Base-by-base conservation (phyloP, 2,888 invertebrate species). In the Polymixis flavicincta region DNA sequence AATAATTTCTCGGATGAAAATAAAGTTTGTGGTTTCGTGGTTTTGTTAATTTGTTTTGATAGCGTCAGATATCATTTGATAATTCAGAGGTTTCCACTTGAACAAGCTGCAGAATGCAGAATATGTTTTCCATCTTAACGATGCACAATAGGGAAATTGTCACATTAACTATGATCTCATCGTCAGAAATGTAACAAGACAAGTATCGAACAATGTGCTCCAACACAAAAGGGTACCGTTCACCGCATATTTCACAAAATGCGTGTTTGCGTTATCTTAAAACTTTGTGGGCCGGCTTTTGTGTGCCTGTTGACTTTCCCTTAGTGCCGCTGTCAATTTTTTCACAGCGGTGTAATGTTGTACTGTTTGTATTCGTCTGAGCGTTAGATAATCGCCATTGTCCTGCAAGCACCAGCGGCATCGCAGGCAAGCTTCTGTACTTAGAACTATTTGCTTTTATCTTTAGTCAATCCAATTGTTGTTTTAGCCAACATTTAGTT, bases 281-380 rank as follows among this genome's bases (percentile, higher is more conserved):
- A 88, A 89, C 89, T 89, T 89, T 89, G 85, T 85, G 89, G 82
- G 82, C 78, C 87, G 57, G 55, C 75, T 88, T 90, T 92, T 93
- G 92, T 93, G 88, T 92, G 90, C 91, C 92, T 93, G 92, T 93
- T 92, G 92, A 93, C 94, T 95, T 95, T 94, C 93, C 92, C 92
- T 93, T 90, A 90, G 90, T 87, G 89, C 89, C 89, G 89, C 87
- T 85, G 90, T 90, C 89, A 84, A 86, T 89, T 83, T 92, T 94
- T 93, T 89, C 82, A 87, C 82, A 84, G 83, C 86, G 88, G 92
- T 92, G 88, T 93, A 92, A 93, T 93, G 89, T 92, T 87, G 90
- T 74, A 88, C 89, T 93, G 93, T 95, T 95, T 95, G 92, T 93
- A 91, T 93, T 92, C 90, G 90, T 92, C 92, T 92, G 90, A 81